Base-by-base conservation (phyloP, 2,113 vertebrate species). In the Prinia subflava region DNA sequence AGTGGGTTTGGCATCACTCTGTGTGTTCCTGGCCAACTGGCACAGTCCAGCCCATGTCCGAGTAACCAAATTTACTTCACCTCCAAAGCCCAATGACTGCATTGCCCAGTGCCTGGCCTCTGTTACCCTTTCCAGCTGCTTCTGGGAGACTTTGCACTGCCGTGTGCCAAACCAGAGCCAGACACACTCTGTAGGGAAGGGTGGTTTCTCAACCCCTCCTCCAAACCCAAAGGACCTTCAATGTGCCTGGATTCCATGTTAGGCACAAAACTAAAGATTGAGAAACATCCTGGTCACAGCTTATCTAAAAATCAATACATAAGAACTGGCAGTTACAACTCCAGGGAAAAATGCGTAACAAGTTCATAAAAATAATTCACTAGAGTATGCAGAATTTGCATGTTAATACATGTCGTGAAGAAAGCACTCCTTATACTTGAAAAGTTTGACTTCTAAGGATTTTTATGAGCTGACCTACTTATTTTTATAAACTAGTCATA, bases 161-260 rank as follows among this genome's bases (percentile, higher is more conserved):
- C 7, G 1, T 7, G 13, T 47, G 59, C 30, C 37, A 65, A 89
- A 56, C n/a, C 44, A 60, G 41, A 74, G 33, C 15, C 3, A 2
- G 33, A 39, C 5, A 1, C 3, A 4, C 15, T 69, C 0, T 0
- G 8, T 1, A 18, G 16, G 24, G 16, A n/a, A 6, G 16, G 10
- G 9, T 44, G 31, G 18, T 10, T 68, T n/a, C 47, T 25, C 18
- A 30, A 9, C 11, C 27, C 30, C 42, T 60, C 55, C 55, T 71
- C 46, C 16, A 68, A 67, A 14, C 27, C 12, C 14, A 1, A 65
- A 73, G 13, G n/a, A 52, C 19, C 44, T 69, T 41, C 11, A 23
- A 62, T 64, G 46, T 86, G 37, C 17, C 59, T 37, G 30, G n/a
- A 31, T 84, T 62, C 47, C 50, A 10, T 1, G 0, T 30, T 13